Percentiles rank a stretch among this genome's conserved stretches.
These are phyloP conservation scores for Sphenopsis melanotis DNA, from an alignment of 2,797 vertebrate species.

Conservation along the genomic window DNA sequence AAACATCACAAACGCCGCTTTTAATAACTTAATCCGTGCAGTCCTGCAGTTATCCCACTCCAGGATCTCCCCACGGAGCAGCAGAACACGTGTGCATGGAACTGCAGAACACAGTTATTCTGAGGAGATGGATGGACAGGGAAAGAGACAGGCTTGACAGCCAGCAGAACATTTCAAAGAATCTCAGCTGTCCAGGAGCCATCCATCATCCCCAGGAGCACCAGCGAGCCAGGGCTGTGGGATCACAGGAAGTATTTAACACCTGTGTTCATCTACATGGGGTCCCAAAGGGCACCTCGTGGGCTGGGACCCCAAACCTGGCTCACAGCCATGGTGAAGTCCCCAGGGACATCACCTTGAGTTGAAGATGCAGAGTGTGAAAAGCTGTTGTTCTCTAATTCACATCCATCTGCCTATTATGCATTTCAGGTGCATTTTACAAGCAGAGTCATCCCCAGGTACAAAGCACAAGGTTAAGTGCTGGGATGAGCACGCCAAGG, in stretches of 20 bases:
- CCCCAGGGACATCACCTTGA: not conserved
- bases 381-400: not conserved
- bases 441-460: not conserved
- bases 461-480: not conserved
- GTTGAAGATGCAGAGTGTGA: not conserved
- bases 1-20: not conserved
- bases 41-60: not conserved
- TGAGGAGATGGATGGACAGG: constrained; percentile 51
- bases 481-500: not conserved
- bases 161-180: constrained; percentile 57
- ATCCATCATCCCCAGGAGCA: constrained; percentile 39
- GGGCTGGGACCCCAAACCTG: not conserved
- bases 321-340: not conserved
- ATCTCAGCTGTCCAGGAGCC: constrained; percentile 55
- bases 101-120: not conserved
- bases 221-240: not conserved
- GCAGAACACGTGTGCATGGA: not conserved
- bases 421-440: not conserved
- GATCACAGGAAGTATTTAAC: constrained; percentile 18
- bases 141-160: constrained; percentile 55
- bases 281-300: not conserved
- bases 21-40: not conserved
- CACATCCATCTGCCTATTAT: accelerated
- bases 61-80: not conserved
- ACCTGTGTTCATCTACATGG: not conserved